These are phyloP conservation scores for Chelonia mydas DNA, from an alignment of 2,797 vertebrate species.

Conservation along the genomic window DNA sequence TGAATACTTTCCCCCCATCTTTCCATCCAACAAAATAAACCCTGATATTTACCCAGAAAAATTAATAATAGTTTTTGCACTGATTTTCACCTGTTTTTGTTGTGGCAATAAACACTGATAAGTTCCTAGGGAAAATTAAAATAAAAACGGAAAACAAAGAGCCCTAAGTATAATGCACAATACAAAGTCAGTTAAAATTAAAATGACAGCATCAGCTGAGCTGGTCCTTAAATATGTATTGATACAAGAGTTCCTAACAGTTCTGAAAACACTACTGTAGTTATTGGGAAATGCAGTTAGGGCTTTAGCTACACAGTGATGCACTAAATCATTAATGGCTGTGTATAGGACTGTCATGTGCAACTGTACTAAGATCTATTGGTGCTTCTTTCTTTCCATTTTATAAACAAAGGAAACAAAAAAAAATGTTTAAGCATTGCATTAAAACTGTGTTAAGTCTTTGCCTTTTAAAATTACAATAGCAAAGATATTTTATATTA, in stretches of 20 bases:
- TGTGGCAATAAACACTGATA: too few relatives aligned
- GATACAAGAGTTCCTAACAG: conserved; percentile 11
- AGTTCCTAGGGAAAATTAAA: too few relatives aligned
- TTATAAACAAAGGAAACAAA: not conserved
- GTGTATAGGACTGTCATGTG: not conserved
- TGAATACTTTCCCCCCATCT: too few relatives aligned
- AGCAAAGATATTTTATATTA: not conserved
- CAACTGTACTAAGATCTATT: not conserved
- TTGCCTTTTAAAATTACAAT: not conserved
- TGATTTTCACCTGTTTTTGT: too few relatives aligned
- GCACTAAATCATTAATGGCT: not conserved
- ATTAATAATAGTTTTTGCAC: too few relatives aligned
- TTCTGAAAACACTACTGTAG: not conserved
- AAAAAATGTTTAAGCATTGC: not conserved
- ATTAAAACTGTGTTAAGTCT: not conserved
- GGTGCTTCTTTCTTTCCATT: not conserved
- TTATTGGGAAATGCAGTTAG: conserved; percentile 32
- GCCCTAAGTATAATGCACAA: not conserved
- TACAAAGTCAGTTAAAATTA: conserved; percentile 16
- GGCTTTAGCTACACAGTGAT: conserved; percentile 2
- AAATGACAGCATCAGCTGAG: not conserved
- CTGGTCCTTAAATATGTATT: not conserved
- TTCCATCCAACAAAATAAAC: too few relatives aligned
- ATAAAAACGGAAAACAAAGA: too few relatives aligned
- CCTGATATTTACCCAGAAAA: too few relatives aligned